Evolutionary conservation across 2,888 invertebrate species (phyloP), one percentile per base, ranked within the genome.

Genomic region (Sabatieria punctata): DNA sequence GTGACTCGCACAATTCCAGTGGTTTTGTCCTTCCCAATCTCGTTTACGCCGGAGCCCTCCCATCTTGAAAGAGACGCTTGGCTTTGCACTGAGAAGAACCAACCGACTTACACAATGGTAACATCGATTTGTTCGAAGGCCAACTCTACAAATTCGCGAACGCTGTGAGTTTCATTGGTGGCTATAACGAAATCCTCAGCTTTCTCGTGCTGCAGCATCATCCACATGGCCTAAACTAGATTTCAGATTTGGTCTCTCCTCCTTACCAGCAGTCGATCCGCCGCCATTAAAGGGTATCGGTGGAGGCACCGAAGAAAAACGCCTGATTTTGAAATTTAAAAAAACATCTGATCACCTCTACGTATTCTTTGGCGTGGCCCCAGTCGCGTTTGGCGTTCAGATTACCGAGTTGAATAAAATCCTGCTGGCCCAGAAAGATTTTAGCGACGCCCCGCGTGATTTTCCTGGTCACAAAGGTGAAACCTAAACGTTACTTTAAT

Each of bases 171-270:
- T 66, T 86, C 83, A 0, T 91, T 91, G 0, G 91, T 91, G 4
- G 97, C 89, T 57, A 99, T 86, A 4, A 99, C 95, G 72, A 81
- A 95, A 71, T 99, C 97, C 44, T 91, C 84, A 0, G 97, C 83
- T 30, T 71, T 68, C 0, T 85, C 78, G 63, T 82, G 81, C 66
- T 99, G 97, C 18, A 99, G 74, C 86, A 99, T 99, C 66, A 89
- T 71, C 93, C 95, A 99, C 97, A 99, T 99, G 1, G 93, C 97
- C 81, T 85, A 64, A n/a, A n/a, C n/a, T n/a, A n/a, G n/a, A n/a
- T n/a, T n/a, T n/a, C n/a, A n/a, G n/a, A n/a, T n/a, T n/a, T n/a
- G n/a, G n/a, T n/a, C n/a, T n/a, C n/a, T n/a, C n/a, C n/a, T n/a
- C n/a, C n/a, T n/a, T n/a, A n/a, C n/a, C n/a, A n/a, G n/a, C n/a